These are phyloP conservation scores for Cuniculus paca DNA, from an alignment of 2,797 vertebrate species.

Conservation along the genomic window DNA sequence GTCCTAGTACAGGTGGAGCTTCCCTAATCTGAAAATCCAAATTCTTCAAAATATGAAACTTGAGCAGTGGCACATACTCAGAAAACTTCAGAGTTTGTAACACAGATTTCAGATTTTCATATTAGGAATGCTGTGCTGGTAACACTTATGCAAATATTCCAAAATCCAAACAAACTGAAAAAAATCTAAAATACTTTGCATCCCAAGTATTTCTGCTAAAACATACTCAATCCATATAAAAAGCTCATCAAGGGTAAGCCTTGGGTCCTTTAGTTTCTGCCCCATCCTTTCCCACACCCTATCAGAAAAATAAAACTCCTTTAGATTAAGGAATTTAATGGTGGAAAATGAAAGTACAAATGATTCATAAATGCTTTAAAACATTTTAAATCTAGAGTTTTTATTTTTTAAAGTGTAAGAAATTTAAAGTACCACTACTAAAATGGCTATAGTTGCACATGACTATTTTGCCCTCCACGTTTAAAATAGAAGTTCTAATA, in stretches of 20 bases:
- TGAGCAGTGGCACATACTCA: background rate
- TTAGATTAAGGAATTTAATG: background rate
- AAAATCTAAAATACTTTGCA: background rate
- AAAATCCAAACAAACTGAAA: background rate
- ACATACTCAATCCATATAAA: background rate
- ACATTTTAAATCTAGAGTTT: background rate
- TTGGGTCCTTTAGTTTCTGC: background rate
- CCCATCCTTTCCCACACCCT: background rate
- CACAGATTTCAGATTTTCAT: background rate
- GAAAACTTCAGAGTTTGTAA: background rate
- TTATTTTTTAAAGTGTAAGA: background rate
- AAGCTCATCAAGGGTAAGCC: background rate
- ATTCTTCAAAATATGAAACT: background rate
- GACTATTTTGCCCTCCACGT: background rate
- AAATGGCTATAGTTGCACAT: background rate
- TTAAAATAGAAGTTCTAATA: background rate
- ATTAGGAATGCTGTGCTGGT: background rate
- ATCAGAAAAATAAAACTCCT: background rate
- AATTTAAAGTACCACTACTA: background rate
- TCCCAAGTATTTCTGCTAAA: background rate
- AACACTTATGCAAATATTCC: background rate
- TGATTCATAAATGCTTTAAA: background rate
- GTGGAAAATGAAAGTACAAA: background rate
- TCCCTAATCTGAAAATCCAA: background rate
- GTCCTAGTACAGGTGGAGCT: background rate